Evolutionary conservation across 1,140 invertebrate genomes (phyloP), one percentile per base, ranked within the genome.

Genomic region (Ips typographus): DNA sequence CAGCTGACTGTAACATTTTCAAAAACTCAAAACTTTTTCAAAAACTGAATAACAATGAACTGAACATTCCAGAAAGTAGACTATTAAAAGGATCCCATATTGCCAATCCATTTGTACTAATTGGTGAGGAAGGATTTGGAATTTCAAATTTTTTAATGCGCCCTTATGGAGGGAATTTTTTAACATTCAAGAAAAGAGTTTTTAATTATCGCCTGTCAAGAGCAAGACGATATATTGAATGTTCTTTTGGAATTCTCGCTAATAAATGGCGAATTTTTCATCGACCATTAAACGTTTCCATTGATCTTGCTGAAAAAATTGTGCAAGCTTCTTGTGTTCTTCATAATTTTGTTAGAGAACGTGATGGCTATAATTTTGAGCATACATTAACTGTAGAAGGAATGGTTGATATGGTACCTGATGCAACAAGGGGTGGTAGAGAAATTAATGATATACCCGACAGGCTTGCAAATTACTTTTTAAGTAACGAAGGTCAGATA

Each of bases 171-270:
- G 76, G 77, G 69, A 80, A 67, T 60, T 49, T 62, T 55, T 68
- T 83, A 44, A 61, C 71, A 40, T 58, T 75, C 22, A 62, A 78
- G 52, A 78, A 75, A 74, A 70, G 65, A 70, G 75, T 83, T 22
- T 84, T 81, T 73, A 84, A 85, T 71, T 84, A 84, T 72, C 66
- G 79, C 40, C 57, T 82, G 6, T 73, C 74, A 40, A 72, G 78
- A 66, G 80, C 79, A n/a, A 64, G 81, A 66, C 51, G 79, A 60
- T 76, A 78, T 37, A 73, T 83, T n/a, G 82, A 85, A 73, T 83
- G 83, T 76, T 44, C 74, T 7, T 78, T 78, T 70, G 76, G 74
- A 8, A 75, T 79, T 7, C 39, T 77, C 8, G 36, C 68, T 5
- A 80, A 79, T 62, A 80, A 79, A 69, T 81, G 77, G 79, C 49